Base-by-base conservation (phyloP, 2,113 vertebrate genomes). In the Rhinoderma darwinii region DNA sequence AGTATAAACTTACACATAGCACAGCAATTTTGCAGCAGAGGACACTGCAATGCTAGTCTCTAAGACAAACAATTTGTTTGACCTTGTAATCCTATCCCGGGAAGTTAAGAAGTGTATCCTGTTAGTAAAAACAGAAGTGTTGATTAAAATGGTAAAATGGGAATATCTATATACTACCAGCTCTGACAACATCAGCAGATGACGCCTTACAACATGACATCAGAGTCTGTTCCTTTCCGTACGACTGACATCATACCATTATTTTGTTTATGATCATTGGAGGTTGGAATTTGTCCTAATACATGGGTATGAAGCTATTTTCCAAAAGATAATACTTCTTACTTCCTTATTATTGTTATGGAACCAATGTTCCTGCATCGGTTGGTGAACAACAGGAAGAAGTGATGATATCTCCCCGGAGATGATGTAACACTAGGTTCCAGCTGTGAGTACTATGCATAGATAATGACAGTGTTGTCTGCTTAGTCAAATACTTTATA, bases 391-490 rank as follows among this genome's bases (percentile, higher is more conserved):
- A 82, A 66, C 79, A 66, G 56, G 79, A 82, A 66, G 47, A 18
- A 4, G 79, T 20, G 39, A 63, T 82, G 59, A 63, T 66, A 82
- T 82, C 79, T 63, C 56, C 17, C 39, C 44, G 79, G 79, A 66
- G 56, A 66, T 82, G 79, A 82, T 63, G 56, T 82, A 25, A 66
- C 22, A 2, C 25, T 1, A 1, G 75, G 18, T 59, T 39, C 56
- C 56, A 80, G 79, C 79, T 82, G 79, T 10, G 20, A 18, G 79
- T 30, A 44, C 22, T 25, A 37, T 15, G 56, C n/a, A 27, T 37
- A 44, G 79, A 66, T 82, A 43, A 82, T 66, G 41, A 37, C 5
- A n/a, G 5, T 66, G 27, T 51, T 11, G 39, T 17, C 79, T 43
- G 25, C 41, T 9, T n/a, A 6, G 17, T 35, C 44, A 32, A 17